Evolutionary conservation across 2,113 vertebrate genomes (phyloP), one percentile per base, ranked within the genome.

Genomic region (Puffinus mauretanicus): DNA sequence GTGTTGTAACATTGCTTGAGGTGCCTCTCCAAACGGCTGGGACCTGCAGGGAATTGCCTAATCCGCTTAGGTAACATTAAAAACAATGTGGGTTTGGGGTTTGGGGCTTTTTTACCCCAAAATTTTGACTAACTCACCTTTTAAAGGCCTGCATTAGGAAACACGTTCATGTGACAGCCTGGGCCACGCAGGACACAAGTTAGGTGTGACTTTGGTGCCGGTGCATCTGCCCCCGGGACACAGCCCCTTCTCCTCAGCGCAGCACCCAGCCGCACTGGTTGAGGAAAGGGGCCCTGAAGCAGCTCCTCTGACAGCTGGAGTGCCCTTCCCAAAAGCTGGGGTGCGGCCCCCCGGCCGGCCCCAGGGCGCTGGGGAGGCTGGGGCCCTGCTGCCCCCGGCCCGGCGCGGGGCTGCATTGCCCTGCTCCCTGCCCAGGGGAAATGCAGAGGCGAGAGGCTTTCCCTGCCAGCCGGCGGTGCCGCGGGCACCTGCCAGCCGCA

Each of bases 361-460:
- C 32, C 46, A 36, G 42, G 14, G 22, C 2, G 2, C 38, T 25
- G 22, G 26, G 30, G 27, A 38, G 10, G 18, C 64, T 26, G 20
- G 16, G 36, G 25, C 5, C 8, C 11, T 26, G 24, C 34, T 19
- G 44, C 8, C 26, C 13, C 24, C 4, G 4, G 22, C 42, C 30
- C 4, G 0, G 51, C 27, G 36, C 9, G 0, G 30, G 36, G 36
- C 40, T 36, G 16, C 7, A 6, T 3, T 16, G 25, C 7, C 0
- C 54, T 73, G 67, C 36, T 70, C 17, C 49, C n/a, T 29, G 22
- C 29, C 49, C 18, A 0, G 11, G 30, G 11, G 9, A 47, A 12
- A 40, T 7, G 3, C 58, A 34, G 44, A 38, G 9, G 10, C 8
- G 3, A 30, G 17, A 67, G 20, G 8, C 22, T 34, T 77, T 72